phyloP scores from a whole-genome alignment of 2,797 vertebrate species.

The Fistularia commersonii region DNA sequence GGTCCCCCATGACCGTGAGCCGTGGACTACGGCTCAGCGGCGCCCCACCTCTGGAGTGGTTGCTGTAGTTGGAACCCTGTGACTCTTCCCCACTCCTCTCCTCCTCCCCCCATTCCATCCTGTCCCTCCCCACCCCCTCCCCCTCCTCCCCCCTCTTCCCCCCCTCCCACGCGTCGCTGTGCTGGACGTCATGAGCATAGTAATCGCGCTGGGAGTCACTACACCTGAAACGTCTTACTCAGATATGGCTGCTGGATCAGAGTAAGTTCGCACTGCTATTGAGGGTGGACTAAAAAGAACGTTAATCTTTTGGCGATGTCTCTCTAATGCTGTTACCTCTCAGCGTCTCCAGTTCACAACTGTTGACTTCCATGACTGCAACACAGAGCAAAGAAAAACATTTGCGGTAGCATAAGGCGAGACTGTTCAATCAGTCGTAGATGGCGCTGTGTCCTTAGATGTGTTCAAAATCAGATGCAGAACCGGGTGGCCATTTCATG shows the following conservation, averaged over 20 bases:
- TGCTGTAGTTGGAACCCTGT: constrained; percentile 88
- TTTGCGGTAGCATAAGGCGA: too few species aligned
- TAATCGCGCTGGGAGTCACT: constrained; percentile 99
- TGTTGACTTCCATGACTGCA: too few species aligned
- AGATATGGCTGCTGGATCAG: constrained; percentile 99
- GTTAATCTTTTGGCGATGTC: not conserved
- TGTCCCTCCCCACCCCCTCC: constrained; percentile 77
- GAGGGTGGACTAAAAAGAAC: not conserved
- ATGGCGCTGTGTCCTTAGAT: too few species aligned
- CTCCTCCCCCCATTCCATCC: constrained; percentile 74
- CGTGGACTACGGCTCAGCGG: constrained; percentile 88
- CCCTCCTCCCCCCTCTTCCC: constrained; percentile 64
- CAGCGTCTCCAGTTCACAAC: too few species aligned
- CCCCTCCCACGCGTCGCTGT: constrained; percentile 79
- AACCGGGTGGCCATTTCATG: too few species aligned
- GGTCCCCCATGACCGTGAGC: constrained; percentile 94
- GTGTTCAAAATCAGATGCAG: too few species aligned
- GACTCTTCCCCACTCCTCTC: constrained; percentile 82
- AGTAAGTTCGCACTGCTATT: constrained; percentile 71
- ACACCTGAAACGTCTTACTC: constrained; percentile 99
- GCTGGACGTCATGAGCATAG: constrained; percentile 99
- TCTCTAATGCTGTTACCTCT: too few species aligned
- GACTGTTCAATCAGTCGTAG: too few species aligned
- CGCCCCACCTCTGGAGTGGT: constrained; percentile 90
- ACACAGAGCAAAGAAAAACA: too few species aligned